phyloP scores from a whole-genome alignment of 2,113 vertebrate genomes.

The Isurus oxyrinchus region DNA sequence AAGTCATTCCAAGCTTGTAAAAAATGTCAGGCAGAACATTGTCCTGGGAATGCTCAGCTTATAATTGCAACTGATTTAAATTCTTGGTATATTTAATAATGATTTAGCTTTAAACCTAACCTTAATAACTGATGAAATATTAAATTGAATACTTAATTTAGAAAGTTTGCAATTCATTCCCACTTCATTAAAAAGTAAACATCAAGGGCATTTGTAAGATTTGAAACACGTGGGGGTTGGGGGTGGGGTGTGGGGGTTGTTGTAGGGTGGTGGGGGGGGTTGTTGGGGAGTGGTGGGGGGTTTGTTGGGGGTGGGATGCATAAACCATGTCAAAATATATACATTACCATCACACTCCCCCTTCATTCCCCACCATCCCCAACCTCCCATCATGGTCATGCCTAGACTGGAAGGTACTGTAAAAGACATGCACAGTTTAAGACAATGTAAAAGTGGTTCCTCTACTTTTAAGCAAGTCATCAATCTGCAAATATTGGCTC shows the following conservation, averaged over 20 bases:
- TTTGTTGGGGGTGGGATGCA: too few species aligned
- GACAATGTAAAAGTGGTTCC: not conserved
- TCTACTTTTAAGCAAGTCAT: not conserved
- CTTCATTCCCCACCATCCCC: not conserved
- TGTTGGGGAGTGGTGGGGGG: too few species aligned
- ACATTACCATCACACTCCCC: not conserved
- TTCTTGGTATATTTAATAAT: not conserved
- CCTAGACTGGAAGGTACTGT: not conserved
- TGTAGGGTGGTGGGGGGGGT: too few species aligned
- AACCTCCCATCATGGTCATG: not conserved
- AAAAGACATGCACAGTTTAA: not conserved
- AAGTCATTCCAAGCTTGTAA: not conserved
- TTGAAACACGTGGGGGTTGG: not conserved
- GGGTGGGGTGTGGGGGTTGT: too few species aligned
- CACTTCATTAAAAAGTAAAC: not conserved
- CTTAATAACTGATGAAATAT: not conserved
- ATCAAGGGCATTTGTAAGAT: not conserved
- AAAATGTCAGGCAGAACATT: not conserved
- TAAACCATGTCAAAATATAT: not conserved
- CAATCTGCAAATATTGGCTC: not conserved
- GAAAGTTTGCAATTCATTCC: not conserved
- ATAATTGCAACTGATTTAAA: not conserved
- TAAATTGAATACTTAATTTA: not conserved
- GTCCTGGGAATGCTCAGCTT: not conserved
- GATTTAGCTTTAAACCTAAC: not conserved